phyloP scores from a whole-genome alignment of 1,140 invertebrate species.

The Solenopsis invicta region DNA sequence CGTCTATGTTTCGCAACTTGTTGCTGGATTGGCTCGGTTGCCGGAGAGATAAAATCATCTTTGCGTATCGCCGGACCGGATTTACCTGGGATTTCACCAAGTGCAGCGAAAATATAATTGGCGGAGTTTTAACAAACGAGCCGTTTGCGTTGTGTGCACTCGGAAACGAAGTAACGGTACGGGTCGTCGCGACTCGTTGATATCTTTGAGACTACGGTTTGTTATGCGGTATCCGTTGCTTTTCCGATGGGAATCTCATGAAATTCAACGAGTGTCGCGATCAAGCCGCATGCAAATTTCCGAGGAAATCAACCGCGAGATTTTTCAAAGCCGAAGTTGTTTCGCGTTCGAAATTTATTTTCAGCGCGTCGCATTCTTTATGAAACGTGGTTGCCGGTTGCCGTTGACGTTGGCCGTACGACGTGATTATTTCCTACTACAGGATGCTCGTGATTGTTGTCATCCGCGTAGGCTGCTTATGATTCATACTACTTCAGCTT shows the following conservation, averaged over 20 bases:
- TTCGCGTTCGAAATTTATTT: conserved; percentile 33
- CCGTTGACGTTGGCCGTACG: not conserved
- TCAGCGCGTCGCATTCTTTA: not conserved
- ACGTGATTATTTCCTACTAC: conserved; percentile 45
- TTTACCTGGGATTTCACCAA: conserved; percentile 17
- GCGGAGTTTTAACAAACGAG: conserved; percentile 34
- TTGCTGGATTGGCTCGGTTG: conserved; percentile 50
- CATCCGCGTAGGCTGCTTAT: conserved; percentile 59
- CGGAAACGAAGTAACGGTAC: conserved; percentile 35
- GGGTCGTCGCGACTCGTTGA: conserved; percentile 8
- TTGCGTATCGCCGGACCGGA: conserved; percentile 3
- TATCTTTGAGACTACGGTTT: conserved; percentile 50
- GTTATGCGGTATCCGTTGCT: conserved; percentile 14
- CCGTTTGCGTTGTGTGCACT: not conserved
- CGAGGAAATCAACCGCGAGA: conserved; percentile 44
- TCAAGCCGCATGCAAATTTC: conserved; percentile 43
- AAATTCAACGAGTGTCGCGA: conserved; percentile 54
- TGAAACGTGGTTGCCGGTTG: conserved; percentile 13
- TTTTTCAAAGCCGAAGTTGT: conserved; percentile 53
- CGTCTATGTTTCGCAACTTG: conserved; percentile 56
- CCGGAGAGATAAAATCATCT: conserved; percentile 35
- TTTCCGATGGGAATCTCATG: conserved; percentile 35
- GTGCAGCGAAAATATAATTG: conserved; percentile 33
- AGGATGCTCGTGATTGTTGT: conserved; percentile 62
- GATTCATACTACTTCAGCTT: conserved; percentile 51